These are phyloP conservation scores for Poecilus cupreus DNA, from an alignment of 2,888 invertebrate genomes.

Conservation along the genomic window DNA sequence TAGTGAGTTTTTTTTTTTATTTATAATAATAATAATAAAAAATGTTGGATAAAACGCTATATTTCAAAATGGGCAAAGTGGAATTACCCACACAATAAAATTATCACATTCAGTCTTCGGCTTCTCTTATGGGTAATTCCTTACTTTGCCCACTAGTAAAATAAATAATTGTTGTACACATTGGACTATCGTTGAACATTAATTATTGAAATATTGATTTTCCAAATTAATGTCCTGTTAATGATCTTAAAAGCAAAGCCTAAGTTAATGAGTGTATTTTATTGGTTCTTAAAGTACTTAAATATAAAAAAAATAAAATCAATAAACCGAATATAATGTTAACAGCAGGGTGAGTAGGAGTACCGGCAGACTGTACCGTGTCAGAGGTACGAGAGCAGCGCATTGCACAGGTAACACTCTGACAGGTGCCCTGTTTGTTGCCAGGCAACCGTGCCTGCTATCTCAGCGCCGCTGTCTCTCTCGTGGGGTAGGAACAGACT, in stretches of 20 bases:
- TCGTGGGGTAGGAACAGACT: background rate
- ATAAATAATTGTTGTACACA: background rate
- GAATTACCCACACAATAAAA: no score
- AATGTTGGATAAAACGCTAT: no score
- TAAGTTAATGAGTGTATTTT: background rate
- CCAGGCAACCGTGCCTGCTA: slow-evolving; percentile 50
- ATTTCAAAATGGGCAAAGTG: no score
- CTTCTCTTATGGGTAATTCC: no score
- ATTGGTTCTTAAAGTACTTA: background rate
- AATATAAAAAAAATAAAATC: background rate
- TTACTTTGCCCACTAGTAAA: no score
- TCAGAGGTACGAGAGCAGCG: background rate
- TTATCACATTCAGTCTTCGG: no score
- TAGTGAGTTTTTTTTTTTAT: no score
- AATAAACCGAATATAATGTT: background rate
- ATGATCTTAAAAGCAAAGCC: background rate
- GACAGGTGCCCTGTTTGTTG: slow-evolving; percentile 59
- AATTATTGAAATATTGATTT: background rate
- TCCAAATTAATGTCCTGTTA: background rate
- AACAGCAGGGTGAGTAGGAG: background rate
- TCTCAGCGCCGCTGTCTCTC: background rate
- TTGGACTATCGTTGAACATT: no score
- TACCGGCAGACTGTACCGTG: background rate
- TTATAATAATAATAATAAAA: no score
- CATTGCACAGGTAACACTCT: slow-evolving; percentile 53